A percentile compares a stretch with the other conserved stretches of the same genome.
phyloP scores from a whole-genome alignment of 2,888 invertebrate species.

The Leptopilina drosophilae region DNA sequence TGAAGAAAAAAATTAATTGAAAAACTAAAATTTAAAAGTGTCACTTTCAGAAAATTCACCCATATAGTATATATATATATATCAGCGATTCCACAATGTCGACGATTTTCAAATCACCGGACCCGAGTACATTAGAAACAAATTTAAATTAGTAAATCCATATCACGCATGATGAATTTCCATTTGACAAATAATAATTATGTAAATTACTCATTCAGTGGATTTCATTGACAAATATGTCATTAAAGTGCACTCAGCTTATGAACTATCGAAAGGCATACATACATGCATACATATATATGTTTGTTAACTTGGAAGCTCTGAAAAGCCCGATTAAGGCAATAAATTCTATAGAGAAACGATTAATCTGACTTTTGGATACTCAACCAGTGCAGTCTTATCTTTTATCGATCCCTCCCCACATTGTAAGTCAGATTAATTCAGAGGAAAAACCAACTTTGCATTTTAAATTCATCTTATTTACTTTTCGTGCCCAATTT shows the following conservation, averaged over 20 bases:
- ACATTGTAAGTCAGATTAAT: slow-evolving; percentile 21
- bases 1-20: no score
- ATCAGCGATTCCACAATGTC: not conserved
- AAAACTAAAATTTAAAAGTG: no score
- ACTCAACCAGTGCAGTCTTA: not conserved
- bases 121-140: not conserved
- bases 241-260: not conserved
- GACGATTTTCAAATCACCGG: not conserved
- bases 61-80: no score
- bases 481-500: not conserved
- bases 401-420: not conserved
- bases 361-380: not conserved
- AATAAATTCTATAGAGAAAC: slow-evolving; percentile 1
- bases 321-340: not conserved
- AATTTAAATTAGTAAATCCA: not conserved
- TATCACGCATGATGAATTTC: not conserved
- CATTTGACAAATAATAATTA: not conserved
- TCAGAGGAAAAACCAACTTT: slow-evolving; percentile 14
- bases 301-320: not conserved
- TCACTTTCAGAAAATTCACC: no score
- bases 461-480: not conserved
- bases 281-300: not conserved
- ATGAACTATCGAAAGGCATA: not conserved
- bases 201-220: slow-evolving; percentile 10
- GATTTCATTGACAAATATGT: not conserved